Percentiles rank a stretch among this genome's conserved stretches.
phyloP scores from a whole-genome alignment of 1,140 invertebrate species.

The Heliconius nattereri region DNA sequence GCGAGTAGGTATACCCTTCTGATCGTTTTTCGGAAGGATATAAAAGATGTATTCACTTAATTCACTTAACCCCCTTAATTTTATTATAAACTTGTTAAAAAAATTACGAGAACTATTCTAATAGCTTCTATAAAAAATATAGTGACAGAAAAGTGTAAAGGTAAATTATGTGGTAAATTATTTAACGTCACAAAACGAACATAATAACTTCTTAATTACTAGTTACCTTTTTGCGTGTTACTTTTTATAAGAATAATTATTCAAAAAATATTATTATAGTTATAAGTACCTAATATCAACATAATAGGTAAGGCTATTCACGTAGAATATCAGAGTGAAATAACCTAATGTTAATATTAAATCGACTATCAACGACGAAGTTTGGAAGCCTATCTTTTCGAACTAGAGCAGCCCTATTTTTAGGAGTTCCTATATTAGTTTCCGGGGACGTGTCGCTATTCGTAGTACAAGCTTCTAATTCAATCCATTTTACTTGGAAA shows the following conservation, averaged over 20 bases:
- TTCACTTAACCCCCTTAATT: no score
- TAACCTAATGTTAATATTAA: background rate
- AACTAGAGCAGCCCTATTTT: conserved; percentile 12
- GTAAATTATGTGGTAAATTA: background rate
- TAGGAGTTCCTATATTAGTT: conserved; percentile 5
- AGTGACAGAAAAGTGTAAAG: background rate
- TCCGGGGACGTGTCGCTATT: conserved; percentile 4
- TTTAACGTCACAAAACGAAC: background rate
- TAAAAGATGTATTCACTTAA: no score
- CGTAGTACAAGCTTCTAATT: conserved; percentile 18
- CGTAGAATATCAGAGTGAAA: background rate
- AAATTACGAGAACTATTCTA: no score
- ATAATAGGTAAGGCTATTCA: background rate
- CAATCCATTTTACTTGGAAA: conserved; percentile 19
- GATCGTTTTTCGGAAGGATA: no score
- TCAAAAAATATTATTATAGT: background rate
- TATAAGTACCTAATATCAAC: no score
- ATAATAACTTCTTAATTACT: background rate
- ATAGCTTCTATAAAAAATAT: no score
- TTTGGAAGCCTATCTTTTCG: background rate
- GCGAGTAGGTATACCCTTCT: no score
- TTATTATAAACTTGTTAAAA: no score
- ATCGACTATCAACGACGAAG: background rate
- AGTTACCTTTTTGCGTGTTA: background rate
- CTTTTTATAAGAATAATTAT: background rate